Conservation (phyloP, 2,888 invertebrate species). For the Thereva nobilitata region DNA sequence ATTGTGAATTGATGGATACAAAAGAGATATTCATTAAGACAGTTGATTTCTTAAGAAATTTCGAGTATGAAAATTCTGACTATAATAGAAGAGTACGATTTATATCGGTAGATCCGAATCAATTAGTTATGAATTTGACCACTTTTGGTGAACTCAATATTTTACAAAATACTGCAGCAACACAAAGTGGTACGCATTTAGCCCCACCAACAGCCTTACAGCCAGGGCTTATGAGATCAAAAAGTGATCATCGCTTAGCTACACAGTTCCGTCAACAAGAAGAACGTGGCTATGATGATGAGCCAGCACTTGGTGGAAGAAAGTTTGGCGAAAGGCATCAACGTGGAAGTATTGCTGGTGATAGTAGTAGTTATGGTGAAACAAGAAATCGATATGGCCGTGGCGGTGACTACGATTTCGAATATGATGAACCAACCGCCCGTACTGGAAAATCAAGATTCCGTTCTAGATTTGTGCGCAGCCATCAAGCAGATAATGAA, state of each 20-base stretch:
- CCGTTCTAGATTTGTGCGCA: constrained; percentile 71
- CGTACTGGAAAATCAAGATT: constrained; percentile 70
- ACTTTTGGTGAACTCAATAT: constrained; percentile 90
- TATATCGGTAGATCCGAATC: constrained; percentile 90
- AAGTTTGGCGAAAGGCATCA: constrained; percentile 76
- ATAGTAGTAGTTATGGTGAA: constrained; percentile 59
- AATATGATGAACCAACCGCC: constrained; percentile 68
- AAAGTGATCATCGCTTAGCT: constrained; percentile 90
- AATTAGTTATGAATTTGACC: constrained; percentile 83
- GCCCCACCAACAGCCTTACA: constrained; percentile 67
- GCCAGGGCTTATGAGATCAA: constrained; percentile 86
- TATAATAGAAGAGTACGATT: constrained; percentile 84
- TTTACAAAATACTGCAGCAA: constrained; percentile 62
- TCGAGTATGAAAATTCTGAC: constrained; percentile 91
- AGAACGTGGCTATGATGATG: constrained; percentile 71
- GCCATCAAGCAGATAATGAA: constrained; percentile 73
- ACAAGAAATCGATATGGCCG: constrained; percentile 57
- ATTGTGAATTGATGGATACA: constrained; percentile 89
- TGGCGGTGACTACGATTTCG: constrained; percentile 68
- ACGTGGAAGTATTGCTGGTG: constrained; percentile 50
- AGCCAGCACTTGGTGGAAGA: constrained; percentile 72
- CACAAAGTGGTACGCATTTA: constrained; percentile 59
- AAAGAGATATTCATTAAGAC: constrained; percentile 96
- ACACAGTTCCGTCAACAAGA: constrained; percentile 87
- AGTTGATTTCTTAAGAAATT: constrained; percentile 91